phyloP scores from a whole-genome alignment of 1,140 invertebrate species.

The Paracyclopina nana region DNA sequence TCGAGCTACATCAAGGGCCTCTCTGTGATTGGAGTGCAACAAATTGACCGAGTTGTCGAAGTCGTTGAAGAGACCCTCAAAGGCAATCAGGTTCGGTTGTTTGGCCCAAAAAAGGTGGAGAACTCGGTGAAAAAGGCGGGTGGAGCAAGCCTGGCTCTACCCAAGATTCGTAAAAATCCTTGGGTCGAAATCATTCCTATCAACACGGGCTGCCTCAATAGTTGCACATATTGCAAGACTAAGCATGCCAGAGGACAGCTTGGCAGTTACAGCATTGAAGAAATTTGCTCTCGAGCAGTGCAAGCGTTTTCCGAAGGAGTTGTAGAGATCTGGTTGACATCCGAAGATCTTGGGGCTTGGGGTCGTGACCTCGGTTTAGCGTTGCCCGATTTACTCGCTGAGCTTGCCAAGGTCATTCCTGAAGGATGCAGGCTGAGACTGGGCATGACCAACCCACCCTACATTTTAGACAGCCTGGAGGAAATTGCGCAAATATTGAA shows the following conservation, averaged over 20 bases:
- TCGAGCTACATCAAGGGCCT: constrained; percentile 48
- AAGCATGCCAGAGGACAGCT: constrained; percentile 90
- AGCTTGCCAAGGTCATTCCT: constrained; percentile 74
- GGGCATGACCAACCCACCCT: constrained; percentile 97
- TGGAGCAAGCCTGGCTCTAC: constrained; percentile 61
- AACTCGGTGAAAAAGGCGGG: constrained; percentile 55
- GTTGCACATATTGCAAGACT: constrained; percentile 97
- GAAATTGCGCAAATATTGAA: constrained; percentile 72
- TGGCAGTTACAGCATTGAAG: constrained; percentile 55
- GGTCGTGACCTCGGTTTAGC: constrained; percentile 77
- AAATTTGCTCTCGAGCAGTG: constrained; percentile 32
- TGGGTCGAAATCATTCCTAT: constrained; percentile 95
- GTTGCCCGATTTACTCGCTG: constrained; percentile 62
- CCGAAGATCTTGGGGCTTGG: constrained; percentile 93
- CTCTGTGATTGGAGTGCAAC: constrained; percentile 87
- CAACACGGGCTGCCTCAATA: constrained; percentile 91
- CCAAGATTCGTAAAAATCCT: constrained; percentile 86
- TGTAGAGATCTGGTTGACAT: constrained; percentile 93
- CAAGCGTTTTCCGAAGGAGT: constrained; percentile 84
- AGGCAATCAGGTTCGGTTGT: constrained; percentile 54
- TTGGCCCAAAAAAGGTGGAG: constrained; percentile 55
- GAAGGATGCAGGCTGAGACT: constrained; percentile 47
- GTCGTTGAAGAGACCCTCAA: constrained; percentile 95
- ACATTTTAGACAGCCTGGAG: constrained; percentile 81
- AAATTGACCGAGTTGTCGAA: constrained; percentile 93